These are phyloP conservation scores for Ailurus styani DNA, from an alignment of 2,113 vertebrate species.

Conservation along the genomic window DNA sequence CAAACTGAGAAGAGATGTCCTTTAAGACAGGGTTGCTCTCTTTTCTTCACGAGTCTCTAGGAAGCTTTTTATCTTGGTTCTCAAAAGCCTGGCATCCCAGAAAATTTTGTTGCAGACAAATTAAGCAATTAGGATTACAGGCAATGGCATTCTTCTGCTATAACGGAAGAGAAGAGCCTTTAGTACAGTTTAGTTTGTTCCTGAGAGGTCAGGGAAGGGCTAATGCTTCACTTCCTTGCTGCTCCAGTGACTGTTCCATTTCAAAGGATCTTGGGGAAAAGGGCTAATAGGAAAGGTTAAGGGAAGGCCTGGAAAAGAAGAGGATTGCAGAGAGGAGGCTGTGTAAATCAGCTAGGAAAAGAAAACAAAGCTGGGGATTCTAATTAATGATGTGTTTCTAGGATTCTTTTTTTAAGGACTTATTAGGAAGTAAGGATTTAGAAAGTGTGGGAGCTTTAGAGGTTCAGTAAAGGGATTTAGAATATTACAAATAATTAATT, in stretches of 20 bases:
- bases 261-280: neutral
- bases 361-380: neutral
- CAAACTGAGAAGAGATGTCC: neutral
- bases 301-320: neutral
- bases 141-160: neutral
- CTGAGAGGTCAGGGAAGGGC: neutral
- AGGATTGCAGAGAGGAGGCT: neutral
- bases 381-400: neutral
- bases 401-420: slow-evolving; percentile 27
- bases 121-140: neutral
- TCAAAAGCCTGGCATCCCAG: neutral
- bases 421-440: neutral
- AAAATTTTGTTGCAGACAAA: slow-evolving; percentile 1
- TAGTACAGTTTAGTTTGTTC: neutral
- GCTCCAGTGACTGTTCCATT: neutral
- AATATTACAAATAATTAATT: slow-evolving; percentile 49
- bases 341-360: neutral
- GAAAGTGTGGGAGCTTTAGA: slow-evolving; percentile 22
- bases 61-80: slow-evolving; percentile 27
- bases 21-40: neutral
- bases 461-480: slow-evolving; percentile 34
- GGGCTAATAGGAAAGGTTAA: neutral
- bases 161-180: neutral
- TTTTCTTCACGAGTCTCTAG: slow-evolving; percentile 29
- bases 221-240: neutral